A percentile compares a stretch with the other conserved stretches of the same genome.
Evolutionary conservation across 2,113 vertebrate genomes (phyloP).

Genomic region (Lonchura striata): DNA sequence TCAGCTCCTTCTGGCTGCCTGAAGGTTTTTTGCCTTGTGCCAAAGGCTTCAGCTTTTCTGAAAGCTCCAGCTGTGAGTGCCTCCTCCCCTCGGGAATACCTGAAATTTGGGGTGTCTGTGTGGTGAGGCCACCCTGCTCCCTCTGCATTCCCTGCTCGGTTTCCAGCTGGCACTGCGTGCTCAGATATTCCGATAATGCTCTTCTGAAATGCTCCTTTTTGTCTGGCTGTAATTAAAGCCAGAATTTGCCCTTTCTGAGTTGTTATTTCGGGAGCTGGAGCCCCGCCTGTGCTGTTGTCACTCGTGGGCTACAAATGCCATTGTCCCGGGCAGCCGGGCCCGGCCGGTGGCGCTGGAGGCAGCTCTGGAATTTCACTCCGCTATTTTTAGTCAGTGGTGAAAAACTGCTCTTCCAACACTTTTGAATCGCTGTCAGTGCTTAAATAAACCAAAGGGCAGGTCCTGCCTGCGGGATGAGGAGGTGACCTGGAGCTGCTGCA

Average conservation of each 20-base stretch:
- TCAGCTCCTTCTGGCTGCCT: neutral
- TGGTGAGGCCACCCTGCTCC: accelerated
- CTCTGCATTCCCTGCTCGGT: accelerated
- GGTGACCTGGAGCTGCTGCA: neutral
- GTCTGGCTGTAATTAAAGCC: constrained; percentile 31
- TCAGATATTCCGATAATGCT: neutral
- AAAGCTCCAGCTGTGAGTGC: accelerated
- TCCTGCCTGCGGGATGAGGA: accelerated
- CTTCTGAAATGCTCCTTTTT: neutral
- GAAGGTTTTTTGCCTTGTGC: accelerated
- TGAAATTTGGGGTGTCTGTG: neutral
- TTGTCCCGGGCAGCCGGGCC: neutral
- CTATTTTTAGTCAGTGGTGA: constrained; percentile 23
- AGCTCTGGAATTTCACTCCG: constrained; percentile 9
- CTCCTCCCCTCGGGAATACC: accelerated
- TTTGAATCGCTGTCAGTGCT: neutral
- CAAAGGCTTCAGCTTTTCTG: neutral
- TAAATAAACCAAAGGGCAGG: neutral
- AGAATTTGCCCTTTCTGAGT: constrained; percentile 27
- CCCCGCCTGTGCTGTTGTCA: neutral
- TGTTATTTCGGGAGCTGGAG: constrained; percentile 28
- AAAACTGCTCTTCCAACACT: constrained; percentile 33
- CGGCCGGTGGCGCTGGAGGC: neutral
- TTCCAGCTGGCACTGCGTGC: accelerated
- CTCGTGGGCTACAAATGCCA: constrained; percentile 14